Evolutionary conservation across 1,140 invertebrate species (phyloP), one percentile per base, ranked within the genome.

Genomic region (Drosophila ohnishii): DNA sequence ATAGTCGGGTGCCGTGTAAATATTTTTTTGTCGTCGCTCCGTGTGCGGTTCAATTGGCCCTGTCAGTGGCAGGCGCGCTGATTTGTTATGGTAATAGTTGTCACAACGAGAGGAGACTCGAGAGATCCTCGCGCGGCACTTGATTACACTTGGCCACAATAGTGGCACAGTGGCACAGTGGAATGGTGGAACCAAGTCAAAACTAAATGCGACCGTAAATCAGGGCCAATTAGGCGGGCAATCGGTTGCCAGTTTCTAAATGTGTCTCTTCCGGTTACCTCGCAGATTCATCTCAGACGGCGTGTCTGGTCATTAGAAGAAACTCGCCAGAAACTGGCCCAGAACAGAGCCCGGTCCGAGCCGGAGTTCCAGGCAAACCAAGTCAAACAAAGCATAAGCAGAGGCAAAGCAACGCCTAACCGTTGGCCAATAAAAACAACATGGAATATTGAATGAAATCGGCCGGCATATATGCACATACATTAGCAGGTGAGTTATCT

Each of bases 11-110:
- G 83, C 84, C 83, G 83, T 88, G 83, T 80, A 83, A 88, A 87
- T 83, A 83, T 87, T 70, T 82, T 67, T 64, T 63, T 81, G 61
- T 73, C 63, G 42, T 75, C 73, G 59, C 47, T 70, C 63, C 45
- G 67, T 51, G 62, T 78, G 70, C 65, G 76, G 71, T 88, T 86
- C 83, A 86, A 86, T 86, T 86, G 83, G 83, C 71, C 67, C 83
- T 86, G 83, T 86, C 83, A 83, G 56, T 76, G 83, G 51, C 83
- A 86, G 83, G 71, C 84, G 73, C 66, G 79, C 80, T 86, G 84
- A 86, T 86, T 86, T 86, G 83, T 86, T 86, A 86, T 86, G 83
- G 83, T 86, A 86, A 86, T 86, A 86, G 83, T 86, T 86, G 83
- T 86, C 83, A 86, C 79, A 86, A 79, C 72, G 84, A 75, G 61